These are phyloP conservation scores for Morone chrysops DNA, from an alignment of 2,113 vertebrate genomes.

Conservation along the genomic window DNA sequence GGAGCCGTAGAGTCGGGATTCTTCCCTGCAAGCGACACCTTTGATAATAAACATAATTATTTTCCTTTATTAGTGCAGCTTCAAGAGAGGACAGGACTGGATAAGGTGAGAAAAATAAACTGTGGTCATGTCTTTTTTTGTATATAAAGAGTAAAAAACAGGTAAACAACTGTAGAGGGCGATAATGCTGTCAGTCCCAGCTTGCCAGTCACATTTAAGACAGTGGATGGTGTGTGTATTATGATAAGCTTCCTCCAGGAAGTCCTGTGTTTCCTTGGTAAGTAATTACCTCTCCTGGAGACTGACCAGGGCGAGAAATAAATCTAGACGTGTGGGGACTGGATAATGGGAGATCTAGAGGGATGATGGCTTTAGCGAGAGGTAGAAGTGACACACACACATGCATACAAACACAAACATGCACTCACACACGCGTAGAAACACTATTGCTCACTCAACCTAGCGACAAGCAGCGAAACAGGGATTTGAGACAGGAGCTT, in stretches of 20 bases:
- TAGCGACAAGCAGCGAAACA: constrained; percentile 27
- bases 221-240: constrained; percentile 59
- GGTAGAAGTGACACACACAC: constrained; percentile 35
- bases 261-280: constrained; percentile 63
- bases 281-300: constrained; percentile 75
- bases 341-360: constrained; percentile 61
- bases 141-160: constrained; percentile 16
- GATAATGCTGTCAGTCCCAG: constrained; percentile 40
- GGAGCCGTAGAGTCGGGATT: neutral
- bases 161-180: constrained; percentile 2
- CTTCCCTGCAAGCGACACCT: neutral
- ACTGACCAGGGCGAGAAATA: constrained; percentile 60
- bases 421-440: constrained; percentile 6
- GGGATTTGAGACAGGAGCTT: constrained; percentile 53
- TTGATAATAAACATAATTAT: neutral
- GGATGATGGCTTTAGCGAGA: constrained; percentile 55
- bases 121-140: neutral
- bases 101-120: neutral
- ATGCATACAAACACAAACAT: neutral
- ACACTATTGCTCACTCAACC: constrained; percentile 14
- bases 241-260: constrained; percentile 72
- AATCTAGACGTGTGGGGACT: constrained; percentile 60
- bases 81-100: neutral
- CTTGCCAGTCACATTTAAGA: constrained; percentile 59
- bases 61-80: neutral